Conservation (phyloP, 1,140 invertebrate species). For the Drosophila takahashii region DNA sequence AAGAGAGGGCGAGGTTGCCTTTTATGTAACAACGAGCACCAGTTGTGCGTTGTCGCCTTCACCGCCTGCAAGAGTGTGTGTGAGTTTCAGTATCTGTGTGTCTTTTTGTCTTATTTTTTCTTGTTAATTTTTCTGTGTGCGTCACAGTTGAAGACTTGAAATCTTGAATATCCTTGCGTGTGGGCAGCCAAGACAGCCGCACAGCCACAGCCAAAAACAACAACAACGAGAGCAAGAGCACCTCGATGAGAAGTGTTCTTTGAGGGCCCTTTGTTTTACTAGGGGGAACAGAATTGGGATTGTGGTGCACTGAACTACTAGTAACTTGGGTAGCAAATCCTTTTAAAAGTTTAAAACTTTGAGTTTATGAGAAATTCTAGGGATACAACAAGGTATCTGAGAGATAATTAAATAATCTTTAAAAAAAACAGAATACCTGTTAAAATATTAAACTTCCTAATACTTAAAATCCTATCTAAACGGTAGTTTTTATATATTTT, state of each 20-base stretch:
- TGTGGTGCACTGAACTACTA: neutral
- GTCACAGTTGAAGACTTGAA: constrained; percentile 31
- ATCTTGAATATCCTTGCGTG: constrained; percentile 43
- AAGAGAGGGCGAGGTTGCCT: constrained; percentile 56
- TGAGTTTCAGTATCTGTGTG: constrained; percentile 23
- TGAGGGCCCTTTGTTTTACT: neutral
- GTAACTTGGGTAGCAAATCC: neutral
- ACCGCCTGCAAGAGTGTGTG: constrained; percentile 59
- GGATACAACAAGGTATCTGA: no score
- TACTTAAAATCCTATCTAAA: no score
- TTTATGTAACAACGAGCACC: constrained; percentile 71
- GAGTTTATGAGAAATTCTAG: no score
- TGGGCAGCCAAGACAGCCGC: constrained; percentile 44
- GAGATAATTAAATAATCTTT: no score
- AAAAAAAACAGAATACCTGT: no score
- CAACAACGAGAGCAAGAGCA: constrained; percentile 1
- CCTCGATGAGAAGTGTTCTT: neutral
- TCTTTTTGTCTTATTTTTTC: neutral
- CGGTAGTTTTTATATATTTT: no score
- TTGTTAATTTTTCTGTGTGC: constrained; percentile 17
- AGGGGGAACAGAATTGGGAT: neutral
- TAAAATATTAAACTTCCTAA: no score
- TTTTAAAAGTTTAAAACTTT: neutral
- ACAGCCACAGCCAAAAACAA: constrained; percentile 42
- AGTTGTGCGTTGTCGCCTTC: constrained; percentile 70